Conservation (phyloP, 2,113 vertebrate genomes). For the Apistogramma diplotaenia region DNA sequence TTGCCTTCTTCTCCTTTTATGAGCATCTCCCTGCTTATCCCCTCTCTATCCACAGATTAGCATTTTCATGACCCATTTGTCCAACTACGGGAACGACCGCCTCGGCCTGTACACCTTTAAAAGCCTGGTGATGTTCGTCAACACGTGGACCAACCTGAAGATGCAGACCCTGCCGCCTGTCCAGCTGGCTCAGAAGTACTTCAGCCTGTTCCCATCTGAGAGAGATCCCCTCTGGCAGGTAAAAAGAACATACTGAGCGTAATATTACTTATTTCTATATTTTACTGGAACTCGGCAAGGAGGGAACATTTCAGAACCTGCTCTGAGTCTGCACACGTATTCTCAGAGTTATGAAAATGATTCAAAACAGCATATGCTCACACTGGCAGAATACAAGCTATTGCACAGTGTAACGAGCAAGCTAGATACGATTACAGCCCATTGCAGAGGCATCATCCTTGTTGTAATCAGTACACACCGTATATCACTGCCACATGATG, state of each 20-base stretch:
- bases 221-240: constrained; percentile 98
- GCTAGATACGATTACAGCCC: not conserved
- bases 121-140: constrained; percentile 89
- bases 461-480: not conserved
- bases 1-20: not conserved
- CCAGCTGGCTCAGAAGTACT: constrained; percentile 95
- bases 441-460: not conserved
- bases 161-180: constrained; percentile 91
- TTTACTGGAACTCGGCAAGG: not conserved
- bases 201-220: constrained; percentile 96
- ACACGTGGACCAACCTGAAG: constrained; percentile 94
- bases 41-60: constrained; percentile 82
- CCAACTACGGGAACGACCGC: constrained; percentile 96
- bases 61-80: constrained; percentile 99
- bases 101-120: constrained; percentile 96
- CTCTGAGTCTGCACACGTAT: not conserved
- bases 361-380: not conserved
- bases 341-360: not conserved
- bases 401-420: not conserved
- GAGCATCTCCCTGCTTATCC: not conserved
- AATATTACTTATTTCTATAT: not conserved
- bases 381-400: not conserved
- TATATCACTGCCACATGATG: not conserved
- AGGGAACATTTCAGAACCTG: not conserved
- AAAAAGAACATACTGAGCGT: not conserved